phyloP scores from a whole-genome alignment of 2,797 vertebrate species.

The Notoglanidium macrostoma region DNA sequence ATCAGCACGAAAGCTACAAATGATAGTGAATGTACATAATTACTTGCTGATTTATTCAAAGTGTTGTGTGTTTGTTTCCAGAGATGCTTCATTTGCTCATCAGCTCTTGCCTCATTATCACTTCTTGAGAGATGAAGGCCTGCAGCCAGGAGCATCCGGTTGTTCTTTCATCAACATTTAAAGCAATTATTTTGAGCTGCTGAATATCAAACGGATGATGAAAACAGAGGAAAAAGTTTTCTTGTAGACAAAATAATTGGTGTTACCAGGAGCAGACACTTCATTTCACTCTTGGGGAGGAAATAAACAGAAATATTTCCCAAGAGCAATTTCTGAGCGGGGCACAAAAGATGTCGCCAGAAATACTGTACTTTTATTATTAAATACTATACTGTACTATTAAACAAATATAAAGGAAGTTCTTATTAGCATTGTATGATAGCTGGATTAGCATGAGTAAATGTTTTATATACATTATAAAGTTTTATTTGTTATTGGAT shows the following conservation, averaged over 20 bases:
- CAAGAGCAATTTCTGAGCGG: no score
- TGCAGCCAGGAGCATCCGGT: neutral
- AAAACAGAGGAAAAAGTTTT: neutral
- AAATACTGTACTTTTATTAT: no score
- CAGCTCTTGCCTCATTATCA: conserved; percentile 35
- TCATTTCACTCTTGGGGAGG: no score
- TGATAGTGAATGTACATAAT: conserved; percentile 7
- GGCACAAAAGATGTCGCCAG: no score
- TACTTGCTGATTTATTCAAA: conserved; percentile 42
- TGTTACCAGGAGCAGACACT: no score
- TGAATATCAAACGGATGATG: neutral
- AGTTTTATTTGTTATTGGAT: no score
- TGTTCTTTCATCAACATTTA: neutral
- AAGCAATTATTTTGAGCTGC: conserved; percentile 3
- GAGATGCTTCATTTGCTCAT: conserved; percentile 38
- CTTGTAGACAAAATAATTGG: neutral
- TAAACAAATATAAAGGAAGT: no score
- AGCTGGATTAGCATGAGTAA: no score
- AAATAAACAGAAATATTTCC: no score
- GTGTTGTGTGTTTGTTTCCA: conserved; percentile 38
- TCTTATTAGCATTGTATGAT: no score
- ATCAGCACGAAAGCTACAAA: conserved; percentile 1
- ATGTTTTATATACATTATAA: no score
- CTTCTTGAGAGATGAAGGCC: conserved; percentile 32
- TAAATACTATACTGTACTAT: no score